phyloP scores from a whole-genome alignment of 2,113 vertebrate species.

The Hoplias malabaricus region DNA sequence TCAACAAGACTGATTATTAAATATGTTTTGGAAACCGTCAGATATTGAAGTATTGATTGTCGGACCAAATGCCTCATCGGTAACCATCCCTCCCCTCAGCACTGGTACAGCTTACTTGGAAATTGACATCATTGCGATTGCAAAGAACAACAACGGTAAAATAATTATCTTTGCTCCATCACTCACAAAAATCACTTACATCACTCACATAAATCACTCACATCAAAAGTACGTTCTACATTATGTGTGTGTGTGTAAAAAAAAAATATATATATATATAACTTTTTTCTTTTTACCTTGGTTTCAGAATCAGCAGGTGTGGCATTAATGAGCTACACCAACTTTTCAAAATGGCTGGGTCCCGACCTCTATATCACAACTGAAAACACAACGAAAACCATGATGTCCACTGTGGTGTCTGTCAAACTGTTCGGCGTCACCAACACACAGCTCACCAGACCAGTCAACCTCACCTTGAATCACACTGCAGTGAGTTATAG shows the following conservation, averaged over 20 bases:
- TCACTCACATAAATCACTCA: no score
- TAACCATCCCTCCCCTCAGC: background rate
- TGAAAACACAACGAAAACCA: background rate
- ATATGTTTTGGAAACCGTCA: no score
- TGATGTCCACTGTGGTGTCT: constrained; percentile 44
- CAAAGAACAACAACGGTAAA: constrained; percentile 29
- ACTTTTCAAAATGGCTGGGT: constrained; percentile 8
- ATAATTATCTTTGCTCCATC: background rate
- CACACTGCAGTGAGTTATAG: constrained; percentile 19
- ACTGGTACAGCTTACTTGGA: background rate
- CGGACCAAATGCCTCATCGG: background rate
- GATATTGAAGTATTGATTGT: background rate
- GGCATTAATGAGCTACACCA: constrained; percentile 19
- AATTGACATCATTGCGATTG: constrained; percentile 27
- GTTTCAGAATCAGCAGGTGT: constrained; percentile 23
- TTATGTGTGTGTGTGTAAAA: no score
- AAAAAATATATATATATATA: no score
- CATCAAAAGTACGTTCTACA: no score
- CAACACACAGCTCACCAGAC: background rate
- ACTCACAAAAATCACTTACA: no score
- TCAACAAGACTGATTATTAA: no score
- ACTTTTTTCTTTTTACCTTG: background rate
- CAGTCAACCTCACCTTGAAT: constrained; percentile 33
- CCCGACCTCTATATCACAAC: background rate
- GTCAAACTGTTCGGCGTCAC: constrained; percentile 4